Base-by-base conservation (phyloP, 2,888 invertebrate genomes). In the Sarcophaga carnaria region DNA sequence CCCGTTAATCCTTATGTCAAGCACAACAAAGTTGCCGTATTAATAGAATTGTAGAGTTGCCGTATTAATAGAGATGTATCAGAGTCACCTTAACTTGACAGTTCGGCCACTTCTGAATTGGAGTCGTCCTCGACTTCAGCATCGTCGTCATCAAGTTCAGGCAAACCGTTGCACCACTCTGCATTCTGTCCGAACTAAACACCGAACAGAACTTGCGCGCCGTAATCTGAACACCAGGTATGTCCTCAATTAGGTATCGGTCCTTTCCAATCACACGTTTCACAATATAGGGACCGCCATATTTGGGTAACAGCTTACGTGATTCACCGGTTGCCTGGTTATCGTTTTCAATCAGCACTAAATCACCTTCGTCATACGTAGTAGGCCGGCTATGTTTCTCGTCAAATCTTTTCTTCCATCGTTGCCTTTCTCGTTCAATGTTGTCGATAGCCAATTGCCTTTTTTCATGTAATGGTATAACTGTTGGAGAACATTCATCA, bases 161-260 rank as follows among this genome's bases (percentile, higher is more conserved):
- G 75, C 6, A 47, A 66, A 45, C 10, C 64, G 8, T 17, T 8
- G 22, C 81, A 84, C 84, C 84, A 89, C 79, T 85, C 67, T 88
- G 86, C 25, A 85, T 82, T 75, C 85, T 89, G 63, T 86, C 84
- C n/a, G 87, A 83, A 14, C 69, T 47, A 37, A 59, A 81, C 17
- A 81, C 75, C 4, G 75, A 81, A 22, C 64, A 14, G 69, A 81
- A 88, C 20, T 86, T 85, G 10, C 82, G 70, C 6, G 70, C 22
- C 11, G 72, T 85, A 10, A 82, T 59, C 27, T 76, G 78, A 78
- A 86, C 75, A 20, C 86, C 80, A 17, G 12, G 12, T 49, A 87
- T 88, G 80, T 88, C 87, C 82, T 87, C 86, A 22, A 86, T 70
- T 11, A 88, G n/a, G 63, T 88, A 89, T 3, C 88, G 70, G 60